Conservation (phyloP, 1,140 invertebrate genomes). For the Ctenoplectra terminalis region DNA sequence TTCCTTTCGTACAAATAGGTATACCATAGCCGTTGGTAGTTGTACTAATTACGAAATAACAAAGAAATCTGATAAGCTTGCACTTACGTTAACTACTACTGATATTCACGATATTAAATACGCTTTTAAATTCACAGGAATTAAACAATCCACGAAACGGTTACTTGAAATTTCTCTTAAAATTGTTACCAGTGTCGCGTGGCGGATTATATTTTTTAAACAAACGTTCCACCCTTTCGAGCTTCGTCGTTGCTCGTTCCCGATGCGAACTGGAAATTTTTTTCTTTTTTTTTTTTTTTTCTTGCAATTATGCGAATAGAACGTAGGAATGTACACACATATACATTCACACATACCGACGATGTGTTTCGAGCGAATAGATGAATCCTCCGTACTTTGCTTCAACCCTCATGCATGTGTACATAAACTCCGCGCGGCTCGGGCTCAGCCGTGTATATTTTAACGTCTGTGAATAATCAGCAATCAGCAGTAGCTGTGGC, state of each 20-base stretch:
- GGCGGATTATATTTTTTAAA: slow-evolving; percentile 44
- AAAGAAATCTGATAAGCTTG: no score
- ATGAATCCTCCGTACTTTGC: slow-evolving; percentile 57
- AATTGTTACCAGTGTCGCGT: background rate
- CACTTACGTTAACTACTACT: no score
- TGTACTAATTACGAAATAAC: no score
- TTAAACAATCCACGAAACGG: background rate
- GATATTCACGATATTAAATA: no score
- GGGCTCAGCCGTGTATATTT: slow-evolving; percentile 71
- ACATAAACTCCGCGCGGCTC: slow-evolving; percentile 64
- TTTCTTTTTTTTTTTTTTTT: background rate
- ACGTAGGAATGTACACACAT: slow-evolving; percentile 44
- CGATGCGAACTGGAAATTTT: background rate
- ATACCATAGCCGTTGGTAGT: no score
- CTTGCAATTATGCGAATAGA: slow-evolving; percentile 58
- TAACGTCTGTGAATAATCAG: slow-evolving; percentile 75
- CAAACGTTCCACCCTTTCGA: slow-evolving; percentile 9
- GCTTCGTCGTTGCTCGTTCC: slow-evolving; percentile 11
- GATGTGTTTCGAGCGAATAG: slow-evolving; percentile 25
- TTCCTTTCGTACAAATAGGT: no score
- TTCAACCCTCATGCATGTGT: slow-evolving; percentile 58
- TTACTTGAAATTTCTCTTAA: background rate
- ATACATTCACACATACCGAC: background rate
- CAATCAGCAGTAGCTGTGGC: slow-evolving; percentile 73
- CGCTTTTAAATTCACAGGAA: background rate